Evolutionary conservation across 23 tunicate species (phyloP).

Genomic region (Phallusia fumigata): DNA sequence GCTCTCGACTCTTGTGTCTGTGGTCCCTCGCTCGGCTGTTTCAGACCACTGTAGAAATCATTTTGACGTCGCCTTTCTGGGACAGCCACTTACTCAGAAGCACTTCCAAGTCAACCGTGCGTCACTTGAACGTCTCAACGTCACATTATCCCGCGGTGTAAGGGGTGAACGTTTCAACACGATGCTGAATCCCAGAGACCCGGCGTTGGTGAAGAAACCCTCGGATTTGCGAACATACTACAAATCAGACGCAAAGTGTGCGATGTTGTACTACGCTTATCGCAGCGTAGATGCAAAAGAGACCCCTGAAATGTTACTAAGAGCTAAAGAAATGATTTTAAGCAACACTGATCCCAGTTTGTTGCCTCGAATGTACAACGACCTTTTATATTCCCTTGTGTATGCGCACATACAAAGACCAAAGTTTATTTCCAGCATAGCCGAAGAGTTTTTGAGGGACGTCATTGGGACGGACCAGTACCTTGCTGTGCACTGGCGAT

Average conservation of each 20-base stretch:
- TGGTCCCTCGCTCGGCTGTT: background rate
- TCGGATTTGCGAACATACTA: background rate
- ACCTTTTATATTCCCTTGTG: background rate
- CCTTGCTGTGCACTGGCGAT: conserved; percentile 46
- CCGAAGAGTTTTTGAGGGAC: conserved; percentile 8
- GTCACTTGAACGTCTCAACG: background rate
- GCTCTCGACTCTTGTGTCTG: background rate
- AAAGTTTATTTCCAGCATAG: background rate
- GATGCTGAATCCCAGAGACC: background rate
- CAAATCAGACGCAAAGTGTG: background rate
- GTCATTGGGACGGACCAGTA: background rate
- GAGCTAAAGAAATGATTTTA: background rate
- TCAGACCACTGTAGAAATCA: background rate
- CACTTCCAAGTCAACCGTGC: background rate
- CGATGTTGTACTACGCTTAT: background rate
- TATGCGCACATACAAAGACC: background rate
- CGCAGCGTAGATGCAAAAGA: background rate
- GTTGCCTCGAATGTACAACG: background rate
- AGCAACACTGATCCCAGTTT: background rate
- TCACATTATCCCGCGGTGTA: background rate
- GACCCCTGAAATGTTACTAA: background rate
- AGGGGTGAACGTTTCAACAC: background rate
- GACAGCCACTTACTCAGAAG: background rate
- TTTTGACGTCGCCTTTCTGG: background rate
- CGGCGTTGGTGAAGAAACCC: background rate